These are phyloP conservation scores for Otolemur garnettii DNA, from an alignment of 2,113 vertebrate species.

Conservation along the genomic window DNA sequence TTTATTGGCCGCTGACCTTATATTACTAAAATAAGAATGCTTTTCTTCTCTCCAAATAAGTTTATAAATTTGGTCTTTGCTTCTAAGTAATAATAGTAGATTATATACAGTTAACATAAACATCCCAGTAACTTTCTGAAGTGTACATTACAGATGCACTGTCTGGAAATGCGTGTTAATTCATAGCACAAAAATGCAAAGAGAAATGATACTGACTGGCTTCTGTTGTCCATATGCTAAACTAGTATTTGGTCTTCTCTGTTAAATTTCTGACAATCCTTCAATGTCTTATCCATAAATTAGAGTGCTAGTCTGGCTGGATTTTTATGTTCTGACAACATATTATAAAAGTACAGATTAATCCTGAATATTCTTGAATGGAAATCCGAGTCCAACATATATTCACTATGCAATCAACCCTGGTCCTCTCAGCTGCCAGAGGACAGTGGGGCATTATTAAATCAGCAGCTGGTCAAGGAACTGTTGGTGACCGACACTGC, in stretches of 20 bases:
- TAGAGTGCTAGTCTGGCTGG: neutral
- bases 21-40: neutral
- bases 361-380: neutral
- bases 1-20: constrained; percentile 38
- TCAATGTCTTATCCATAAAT: neutral
- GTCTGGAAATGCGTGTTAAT: neutral
- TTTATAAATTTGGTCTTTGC: neutral
- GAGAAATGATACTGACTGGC: neutral
- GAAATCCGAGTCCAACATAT: neutral
- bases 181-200: neutral
- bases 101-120: constrained; percentile 23
- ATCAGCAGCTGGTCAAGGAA: neutral
- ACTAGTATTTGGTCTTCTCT: neutral
- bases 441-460: neutral
- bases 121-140: constrained; percentile 16
- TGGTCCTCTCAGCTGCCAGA: neutral
- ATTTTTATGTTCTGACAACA: neutral
- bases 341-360: neutral
- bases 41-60: neutral
- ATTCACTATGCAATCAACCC: neutral
- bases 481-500: neutral
- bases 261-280: neutral
- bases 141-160: neutral
- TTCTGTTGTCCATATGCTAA: neutral
- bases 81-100: constrained; percentile 3